Conservation (phyloP, 2,797 vertebrate genomes). For the Protosalanx chinensis region DNA sequence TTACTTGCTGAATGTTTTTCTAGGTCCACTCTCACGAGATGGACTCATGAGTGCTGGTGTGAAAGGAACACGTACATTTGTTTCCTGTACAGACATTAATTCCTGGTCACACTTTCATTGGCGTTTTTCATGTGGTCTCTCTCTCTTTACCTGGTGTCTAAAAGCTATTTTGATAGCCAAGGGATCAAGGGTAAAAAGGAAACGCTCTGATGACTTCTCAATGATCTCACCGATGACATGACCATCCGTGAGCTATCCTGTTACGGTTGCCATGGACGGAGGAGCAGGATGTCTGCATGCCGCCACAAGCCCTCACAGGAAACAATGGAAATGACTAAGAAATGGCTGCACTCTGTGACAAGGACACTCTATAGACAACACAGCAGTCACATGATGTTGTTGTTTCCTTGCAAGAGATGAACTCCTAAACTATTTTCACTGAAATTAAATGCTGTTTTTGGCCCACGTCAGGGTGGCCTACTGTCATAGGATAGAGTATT, state of each 20-base stretch:
- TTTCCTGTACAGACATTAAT: too few species aligned
- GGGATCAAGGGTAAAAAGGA: conserved; percentile 17
- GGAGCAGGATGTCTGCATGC: conserved; percentile 66
- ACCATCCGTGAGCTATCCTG: conserved; percentile 57
- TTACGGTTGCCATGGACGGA: conserved; percentile 45
- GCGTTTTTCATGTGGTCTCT: not conserved
- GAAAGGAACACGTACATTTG: not conserved
- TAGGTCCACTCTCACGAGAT: too few species aligned
- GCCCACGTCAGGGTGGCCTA: not conserved
- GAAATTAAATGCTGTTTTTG: not conserved
- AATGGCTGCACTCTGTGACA: conserved; percentile 47
- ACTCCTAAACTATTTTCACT: not conserved
- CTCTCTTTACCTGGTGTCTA: not conserved
- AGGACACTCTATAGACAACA: conserved; percentile 21
- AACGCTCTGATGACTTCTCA: conserved; percentile 33
- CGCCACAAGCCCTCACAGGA: conserved; percentile 63
- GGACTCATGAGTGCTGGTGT: not conserved
- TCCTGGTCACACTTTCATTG: not conserved
- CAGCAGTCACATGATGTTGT: conserved; percentile 16
- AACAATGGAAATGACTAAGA: conserved; percentile 59
- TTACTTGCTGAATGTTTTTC: conserved; percentile 6
- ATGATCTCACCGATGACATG: conserved; percentile 52
- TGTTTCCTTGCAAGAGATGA: not conserved
- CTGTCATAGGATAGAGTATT: not conserved
- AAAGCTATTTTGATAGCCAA: conserved; percentile 6